Base-by-base conservation (phyloP, 2,113 vertebrate species). In the Balaeniceps rex region DNA sequence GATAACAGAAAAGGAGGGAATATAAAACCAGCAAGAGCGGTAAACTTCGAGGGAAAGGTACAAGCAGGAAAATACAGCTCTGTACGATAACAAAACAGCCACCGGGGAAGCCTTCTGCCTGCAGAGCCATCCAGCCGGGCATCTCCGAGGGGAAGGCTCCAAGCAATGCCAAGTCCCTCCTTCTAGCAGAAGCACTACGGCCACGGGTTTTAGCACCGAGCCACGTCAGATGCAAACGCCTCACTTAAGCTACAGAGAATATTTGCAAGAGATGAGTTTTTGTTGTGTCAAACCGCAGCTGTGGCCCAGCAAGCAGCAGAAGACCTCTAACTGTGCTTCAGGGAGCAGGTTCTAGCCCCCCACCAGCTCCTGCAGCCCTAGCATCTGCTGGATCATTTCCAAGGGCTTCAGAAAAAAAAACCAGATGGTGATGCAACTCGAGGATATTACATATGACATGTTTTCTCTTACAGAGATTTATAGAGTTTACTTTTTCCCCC, bases 341-440 rank as follows among this genome's bases (percentile, higher is more conserved):
- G 93, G 95, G 83, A 97, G 94, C 93, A 95, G 80, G 89, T 94
- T 93, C 91, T 76, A 83, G 88, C 75, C 79, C 88, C 42, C 42
- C 42, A 14, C 57, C 83, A 76, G 95, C 94, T 91, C 92, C 87
- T 24, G 81, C 90, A 95, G 93, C 69, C 83, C 60, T 44, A 38
- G 28, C 86, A 95, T 94, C 88, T 94, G 85, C 94, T 94, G 93
- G 93, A 93, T 52, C 34, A 8, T 11, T 83, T 85, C 97, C 96
- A 97, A 74, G 47, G 54, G 33, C 71, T 76, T 83, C 80, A 91
- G 72, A 49, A 85, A 91, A 88, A 36, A 79, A 28, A 44, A 44
- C 40, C 70, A 97, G 94, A 96, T 94, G 93, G 82, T 91, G 95
- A 96, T 92, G 94, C 94, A 95, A 91, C 77, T n/a, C 29, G 19